A percentile compares a stretch with the other conserved stretches of the same genome.
Conservation (phyloP, 2,113 vertebrate genomes). For the Ardeotis arabs region DNA sequence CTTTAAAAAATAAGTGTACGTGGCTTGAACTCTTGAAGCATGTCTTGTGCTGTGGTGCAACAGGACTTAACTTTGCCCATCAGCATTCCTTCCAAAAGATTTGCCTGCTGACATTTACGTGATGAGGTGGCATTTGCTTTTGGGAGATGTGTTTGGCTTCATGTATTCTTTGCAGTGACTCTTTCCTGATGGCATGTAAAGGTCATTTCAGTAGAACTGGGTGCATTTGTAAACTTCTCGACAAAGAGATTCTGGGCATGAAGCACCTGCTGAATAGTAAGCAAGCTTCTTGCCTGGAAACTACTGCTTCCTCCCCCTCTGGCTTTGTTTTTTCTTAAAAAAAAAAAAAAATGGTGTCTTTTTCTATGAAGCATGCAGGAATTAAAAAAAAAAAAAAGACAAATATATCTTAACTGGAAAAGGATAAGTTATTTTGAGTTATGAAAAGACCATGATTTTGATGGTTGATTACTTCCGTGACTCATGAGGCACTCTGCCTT, state of each 20-base stretch:
- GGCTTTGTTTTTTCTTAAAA: neutral
- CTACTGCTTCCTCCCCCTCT: accelerated
- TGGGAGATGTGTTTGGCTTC: neutral
- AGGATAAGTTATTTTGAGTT: neutral
- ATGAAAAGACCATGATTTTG: neutral
- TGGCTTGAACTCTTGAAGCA: neutral
- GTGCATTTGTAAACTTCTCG: neutral
- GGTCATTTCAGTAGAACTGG: neutral
- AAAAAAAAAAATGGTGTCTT: neutral
- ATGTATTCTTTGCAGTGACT: neutral
- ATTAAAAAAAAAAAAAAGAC: neutral
- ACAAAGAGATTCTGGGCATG: neutral
- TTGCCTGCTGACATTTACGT: constrained; percentile 14
- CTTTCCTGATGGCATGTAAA: neutral
- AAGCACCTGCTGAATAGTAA: neutral
- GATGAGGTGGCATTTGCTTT: constrained; percentile 27
- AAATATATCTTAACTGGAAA: neutral
- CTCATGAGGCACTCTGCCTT: neutral
- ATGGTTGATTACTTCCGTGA: neutral
- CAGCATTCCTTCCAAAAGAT: neutral
- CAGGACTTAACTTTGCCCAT: neutral
- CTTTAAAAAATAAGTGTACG: neutral
- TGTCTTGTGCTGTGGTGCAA: neutral
- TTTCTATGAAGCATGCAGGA: neutral
- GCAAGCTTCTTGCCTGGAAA: neutral